phyloP scores from a whole-genome alignment of 2,888 invertebrate genomes.

The Leucoma salicis region DNA sequence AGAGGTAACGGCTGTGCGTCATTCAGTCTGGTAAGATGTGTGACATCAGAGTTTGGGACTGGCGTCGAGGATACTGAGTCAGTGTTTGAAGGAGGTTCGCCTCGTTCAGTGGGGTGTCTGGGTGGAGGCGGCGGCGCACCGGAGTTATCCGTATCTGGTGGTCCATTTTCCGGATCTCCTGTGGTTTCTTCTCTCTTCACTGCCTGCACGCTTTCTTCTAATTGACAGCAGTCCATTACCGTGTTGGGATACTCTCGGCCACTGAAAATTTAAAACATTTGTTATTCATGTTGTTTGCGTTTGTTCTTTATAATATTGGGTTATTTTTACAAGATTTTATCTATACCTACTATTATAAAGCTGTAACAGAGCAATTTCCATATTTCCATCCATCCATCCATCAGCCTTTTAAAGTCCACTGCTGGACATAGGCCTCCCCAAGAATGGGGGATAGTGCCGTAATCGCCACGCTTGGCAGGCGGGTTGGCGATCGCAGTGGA shows the following conservation, averaged over 20 bases:
- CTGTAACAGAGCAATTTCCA: too few relatives aligned
- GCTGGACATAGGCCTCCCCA: too few relatives aligned
- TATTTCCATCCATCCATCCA: too few relatives aligned
- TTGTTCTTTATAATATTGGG: too few relatives aligned
- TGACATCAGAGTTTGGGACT: conserved; percentile 65
- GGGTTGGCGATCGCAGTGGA: too few relatives aligned
- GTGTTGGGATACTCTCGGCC: conserved; percentile 94
- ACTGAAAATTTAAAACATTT: conserved; percentile 72
- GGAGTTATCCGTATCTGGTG: conserved; percentile 90
- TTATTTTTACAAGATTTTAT: too few relatives aligned
- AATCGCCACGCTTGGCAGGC: too few relatives aligned
- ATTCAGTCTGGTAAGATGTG: conserved; percentile 70
- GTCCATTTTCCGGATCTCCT: conserved; percentile 93
- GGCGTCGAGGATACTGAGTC: conserved; percentile 71
- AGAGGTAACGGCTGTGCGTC: conserved; percentile 68
- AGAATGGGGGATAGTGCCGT: too few relatives aligned
- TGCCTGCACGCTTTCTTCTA: conserved; percentile 90
- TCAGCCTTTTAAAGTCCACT: too few relatives aligned
- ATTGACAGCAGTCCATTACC: conserved; percentile 96
- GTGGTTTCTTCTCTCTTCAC: conserved; percentile 92
- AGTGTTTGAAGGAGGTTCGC: conserved; percentile 65
- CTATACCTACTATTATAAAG: too few relatives aligned
- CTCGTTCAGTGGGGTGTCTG: conserved; percentile 63
- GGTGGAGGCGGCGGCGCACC: conserved; percentile 65
- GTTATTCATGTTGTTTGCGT: too few relatives aligned